Percentiles rank a stretch among this genome's conserved stretches.
phyloP scores from a whole-genome alignment of 1,140 invertebrate genomes.

The Monochamus saltuarius region DNA sequence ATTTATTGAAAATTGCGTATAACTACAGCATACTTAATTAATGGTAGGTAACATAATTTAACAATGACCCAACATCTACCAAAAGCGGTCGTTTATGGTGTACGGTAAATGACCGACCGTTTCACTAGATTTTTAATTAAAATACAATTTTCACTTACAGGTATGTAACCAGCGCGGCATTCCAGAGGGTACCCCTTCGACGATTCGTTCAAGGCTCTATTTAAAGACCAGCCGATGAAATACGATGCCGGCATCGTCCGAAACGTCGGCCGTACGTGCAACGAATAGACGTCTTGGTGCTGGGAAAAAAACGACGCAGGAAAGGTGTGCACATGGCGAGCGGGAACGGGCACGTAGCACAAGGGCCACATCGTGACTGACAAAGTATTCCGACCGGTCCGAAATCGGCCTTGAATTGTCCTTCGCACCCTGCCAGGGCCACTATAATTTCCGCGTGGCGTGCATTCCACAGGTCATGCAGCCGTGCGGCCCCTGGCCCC shows the following conservation, averaged over 20 bases:
- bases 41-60: too few relatives aligned
- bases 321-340: constrained; percentile 58
- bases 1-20: too few relatives aligned
- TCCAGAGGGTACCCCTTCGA: constrained; percentile 30
- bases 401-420: constrained; percentile 51
- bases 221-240: constrained; percentile 27
- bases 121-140: too few relatives aligned
- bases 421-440: constrained; percentile 54
- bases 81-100: too few relatives aligned
- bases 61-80: too few relatives aligned
- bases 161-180: constrained; percentile 30
- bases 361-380: constrained; percentile 49
- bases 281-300: constrained; percentile 19
- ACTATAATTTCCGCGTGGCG: constrained; percentile 60
- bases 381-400: constrained; percentile 7
- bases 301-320: constrained; percentile 40
- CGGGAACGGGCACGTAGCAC: constrained; percentile 52
- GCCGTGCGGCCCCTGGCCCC: constrained; percentile 5
- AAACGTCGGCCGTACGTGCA: constrained; percentile 43
- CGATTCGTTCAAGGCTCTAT: constrained; percentile 28
- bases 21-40: too few relatives aligned
- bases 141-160: background rate
- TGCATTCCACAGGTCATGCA: constrained; percentile 49
- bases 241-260: constrained; percentile 51
- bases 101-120: too few relatives aligned